Conservation (phyloP, 2,113 vertebrate species). For the Andinoacara biseriatus region DNA sequence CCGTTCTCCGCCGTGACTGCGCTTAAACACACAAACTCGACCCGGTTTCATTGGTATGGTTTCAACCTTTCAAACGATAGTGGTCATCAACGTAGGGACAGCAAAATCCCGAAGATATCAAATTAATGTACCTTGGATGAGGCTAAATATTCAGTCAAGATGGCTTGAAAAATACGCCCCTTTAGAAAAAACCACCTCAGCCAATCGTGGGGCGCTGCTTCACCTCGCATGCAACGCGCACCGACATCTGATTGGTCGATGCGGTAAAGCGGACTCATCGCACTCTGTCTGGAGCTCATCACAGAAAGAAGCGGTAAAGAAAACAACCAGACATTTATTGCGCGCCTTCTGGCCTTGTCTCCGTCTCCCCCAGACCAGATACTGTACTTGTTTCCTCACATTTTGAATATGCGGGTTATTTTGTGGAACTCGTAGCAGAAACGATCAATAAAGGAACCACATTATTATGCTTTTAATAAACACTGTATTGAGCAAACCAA, state of each 20-base stretch:
- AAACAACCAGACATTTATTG: constrained; percentile 56
- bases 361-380: not conserved
- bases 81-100: constrained; percentile 5
- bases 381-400: constrained; percentile 6
- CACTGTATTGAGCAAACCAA: too few relatives aligned
- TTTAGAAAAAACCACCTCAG: constrained; percentile 70
- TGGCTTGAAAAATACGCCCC: constrained; percentile 83
- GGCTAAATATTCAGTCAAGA: constrained; percentile 83
- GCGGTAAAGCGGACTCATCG: constrained; percentile 32
- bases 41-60: constrained; percentile 51
- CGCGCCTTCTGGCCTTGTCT: constrained; percentile 58
- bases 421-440: not conserved
- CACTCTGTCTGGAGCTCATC: not conserved
- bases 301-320: constrained; percentile 46
- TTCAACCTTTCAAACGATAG: constrained; percentile 53
- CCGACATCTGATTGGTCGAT: constrained; percentile 60
- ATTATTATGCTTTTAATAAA: not conserved
- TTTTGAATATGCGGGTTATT: constrained; percentile 1
- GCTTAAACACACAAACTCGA: constrained; percentile 33
- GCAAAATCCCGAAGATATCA: constrained; percentile 67
- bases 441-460: not conserved
- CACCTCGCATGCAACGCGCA: constrained; percentile 71
- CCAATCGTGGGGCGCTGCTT: constrained; percentile 54
- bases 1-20: constrained; percentile 52
- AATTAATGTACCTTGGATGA: constrained; percentile 76